These are phyloP conservation scores for Stercorarius parasiticus DNA, from an alignment of 2,113 vertebrate species.

Conservation along the genomic window DNA sequence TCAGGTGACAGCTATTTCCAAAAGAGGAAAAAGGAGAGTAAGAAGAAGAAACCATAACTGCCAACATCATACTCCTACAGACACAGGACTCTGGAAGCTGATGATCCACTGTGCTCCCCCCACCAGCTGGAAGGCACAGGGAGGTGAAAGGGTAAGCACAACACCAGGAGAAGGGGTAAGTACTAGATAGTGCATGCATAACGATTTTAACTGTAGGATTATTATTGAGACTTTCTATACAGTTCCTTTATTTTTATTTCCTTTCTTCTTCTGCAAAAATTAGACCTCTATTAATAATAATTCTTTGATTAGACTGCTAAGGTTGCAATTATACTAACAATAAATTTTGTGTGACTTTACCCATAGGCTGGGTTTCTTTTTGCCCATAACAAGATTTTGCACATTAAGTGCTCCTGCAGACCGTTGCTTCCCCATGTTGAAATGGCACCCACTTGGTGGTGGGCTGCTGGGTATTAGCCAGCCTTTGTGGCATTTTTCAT, in stretches of 20 bases:
- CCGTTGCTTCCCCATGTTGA: not conserved
- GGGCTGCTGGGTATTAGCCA: not conserved
- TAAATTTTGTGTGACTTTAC: not conserved
- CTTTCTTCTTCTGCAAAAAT: not conserved
- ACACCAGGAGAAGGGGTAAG: not conserved
- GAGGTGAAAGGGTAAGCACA: not conserved
- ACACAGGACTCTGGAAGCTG: not conserved
- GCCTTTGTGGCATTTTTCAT: not conserved
- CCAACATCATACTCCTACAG: not conserved
- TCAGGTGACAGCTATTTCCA: not conserved
- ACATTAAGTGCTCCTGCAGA: not conserved
- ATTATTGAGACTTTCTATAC: not conserved
- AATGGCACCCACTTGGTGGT: not conserved
- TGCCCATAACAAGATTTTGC: not conserved
- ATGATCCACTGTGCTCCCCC: not conserved
- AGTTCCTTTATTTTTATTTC: not conserved
- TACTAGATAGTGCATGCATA: not conserved
- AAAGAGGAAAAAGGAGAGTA: not conserved
- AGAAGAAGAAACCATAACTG: not conserved
- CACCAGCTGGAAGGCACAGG: not conserved
- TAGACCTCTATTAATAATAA: not conserved
- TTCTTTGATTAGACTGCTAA: not conserved
- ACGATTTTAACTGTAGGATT: not conserved
- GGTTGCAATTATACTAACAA: not conserved
- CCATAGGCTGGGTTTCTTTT: not conserved